A percentile compares a stretch with the other conserved stretches of the same genome.
Evolutionary conservation across 2,888 invertebrate species (phyloP).

Genomic region (Euplexia lucipara): DNA sequence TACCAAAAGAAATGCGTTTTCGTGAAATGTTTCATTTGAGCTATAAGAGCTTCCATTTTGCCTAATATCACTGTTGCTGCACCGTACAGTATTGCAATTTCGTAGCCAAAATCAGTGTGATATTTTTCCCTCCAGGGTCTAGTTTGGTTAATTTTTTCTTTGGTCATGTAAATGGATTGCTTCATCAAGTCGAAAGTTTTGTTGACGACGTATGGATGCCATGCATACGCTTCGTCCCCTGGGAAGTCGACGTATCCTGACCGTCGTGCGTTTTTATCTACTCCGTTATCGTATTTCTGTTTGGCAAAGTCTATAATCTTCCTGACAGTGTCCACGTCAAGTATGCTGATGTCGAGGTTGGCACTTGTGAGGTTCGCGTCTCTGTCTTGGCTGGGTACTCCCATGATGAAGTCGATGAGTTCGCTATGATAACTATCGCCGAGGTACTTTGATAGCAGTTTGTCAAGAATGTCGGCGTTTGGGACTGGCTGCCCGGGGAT

Average conservation of each 20-base stretch:
- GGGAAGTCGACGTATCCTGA: accelerated
- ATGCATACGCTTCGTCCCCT: accelerated
- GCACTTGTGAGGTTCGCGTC: background rate
- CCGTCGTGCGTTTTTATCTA: background rate
- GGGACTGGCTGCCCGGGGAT: slow-evolving; percentile 32
- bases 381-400: background rate
- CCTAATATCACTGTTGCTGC: slow-evolving; percentile 61
- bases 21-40: slow-evolving; percentile 42
- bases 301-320: slow-evolving; percentile 35
- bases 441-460: slow-evolving; percentile 27
- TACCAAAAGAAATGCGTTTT: slow-evolving; percentile 67
- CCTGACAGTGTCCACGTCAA: slow-evolving; percentile 30
- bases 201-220: slow-evolving; percentile 17
- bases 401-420: slow-evolving; percentile 38
- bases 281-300: background rate
- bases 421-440: slow-evolving; percentile 31
- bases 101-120: slow-evolving; percentile 37
- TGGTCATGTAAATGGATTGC: slow-evolving; percentile 69
- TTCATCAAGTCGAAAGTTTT: slow-evolving; percentile 65
- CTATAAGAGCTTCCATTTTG: slow-evolving; percentile 67
- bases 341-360: slow-evolving; percentile 42
- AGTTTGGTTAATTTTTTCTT: slow-evolving; percentile 64
- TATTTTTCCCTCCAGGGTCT: slow-evolving; percentile 54
- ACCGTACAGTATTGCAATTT: slow-evolving; percentile 68
- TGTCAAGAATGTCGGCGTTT: slow-evolving; percentile 34